A percentile compares a stretch with the other conserved stretches of the same genome.
phyloP scores from a whole-genome alignment of 2,797 vertebrate species.

The Sebastes aleutianus region DNA sequence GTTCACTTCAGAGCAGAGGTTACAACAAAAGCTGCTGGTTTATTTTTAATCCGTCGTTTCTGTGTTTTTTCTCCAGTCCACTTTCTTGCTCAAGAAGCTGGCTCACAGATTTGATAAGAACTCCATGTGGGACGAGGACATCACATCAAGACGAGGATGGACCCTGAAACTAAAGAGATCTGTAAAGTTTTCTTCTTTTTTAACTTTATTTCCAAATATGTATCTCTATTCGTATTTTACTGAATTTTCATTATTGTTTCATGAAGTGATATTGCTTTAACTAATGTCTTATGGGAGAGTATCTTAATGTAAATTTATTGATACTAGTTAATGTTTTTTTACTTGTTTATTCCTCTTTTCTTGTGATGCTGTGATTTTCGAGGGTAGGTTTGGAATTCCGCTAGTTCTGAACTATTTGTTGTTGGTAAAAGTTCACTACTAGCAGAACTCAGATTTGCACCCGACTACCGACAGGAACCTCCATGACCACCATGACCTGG shows the following conservation, averaged over 20 bases:
- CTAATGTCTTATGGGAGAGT: background rate
- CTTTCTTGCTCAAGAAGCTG: slow-evolving; percentile 2
- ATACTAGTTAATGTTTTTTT: background rate
- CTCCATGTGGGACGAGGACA: slow-evolving; percentile 25
- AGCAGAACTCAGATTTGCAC: slow-evolving; percentile 86
- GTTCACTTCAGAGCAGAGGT: slow-evolving; percentile 70
- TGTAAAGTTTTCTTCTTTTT: slow-evolving; percentile 30
- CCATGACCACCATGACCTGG: background rate
- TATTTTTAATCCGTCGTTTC: slow-evolving; percentile 62
- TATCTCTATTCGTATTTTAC: background rate
- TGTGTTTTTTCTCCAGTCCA: slow-evolving; percentile 20
- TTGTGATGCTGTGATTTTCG: slow-evolving; percentile 54
- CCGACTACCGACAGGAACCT: slow-evolving; percentile 60
- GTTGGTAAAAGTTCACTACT: slow-evolving; percentile 86
- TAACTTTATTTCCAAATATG: background rate
- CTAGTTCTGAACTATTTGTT: slow-evolving; percentile 85
- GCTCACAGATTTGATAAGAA: slow-evolving; percentile 17
- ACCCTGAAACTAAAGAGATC: slow-evolving; percentile 11
- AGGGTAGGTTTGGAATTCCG: slow-evolving; percentile 85
- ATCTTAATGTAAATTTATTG: background rate
- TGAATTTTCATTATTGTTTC: too few relatives aligned
- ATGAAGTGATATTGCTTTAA: background rate
- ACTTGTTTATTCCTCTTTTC: background rate
- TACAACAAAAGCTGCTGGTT: slow-evolving; percentile 63
- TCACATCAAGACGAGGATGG: slow-evolving; percentile 35